phyloP scores from a whole-genome alignment of 2,797 vertebrate genomes.

The Neosalanx taihuensis region DNA sequence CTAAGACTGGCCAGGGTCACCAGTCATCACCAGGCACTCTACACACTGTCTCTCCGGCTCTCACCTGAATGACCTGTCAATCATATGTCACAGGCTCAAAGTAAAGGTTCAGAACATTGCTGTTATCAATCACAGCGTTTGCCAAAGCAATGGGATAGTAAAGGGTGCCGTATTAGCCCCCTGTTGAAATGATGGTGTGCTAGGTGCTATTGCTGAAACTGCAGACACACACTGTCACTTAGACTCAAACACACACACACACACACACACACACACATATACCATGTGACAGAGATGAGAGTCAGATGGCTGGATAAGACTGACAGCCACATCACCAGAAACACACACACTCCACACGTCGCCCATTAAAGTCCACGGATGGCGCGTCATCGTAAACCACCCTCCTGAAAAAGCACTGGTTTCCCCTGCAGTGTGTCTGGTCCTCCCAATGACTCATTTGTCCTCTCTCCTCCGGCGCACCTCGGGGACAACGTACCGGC shows the following conservation, averaged over 20 bases:
- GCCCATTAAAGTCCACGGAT: not conserved
- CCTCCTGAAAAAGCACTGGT: not conserved
- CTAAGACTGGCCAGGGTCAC: slow-evolving; percentile 11
- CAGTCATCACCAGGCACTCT: not conserved
- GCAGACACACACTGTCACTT: not conserved
- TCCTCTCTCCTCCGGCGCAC: not conserved
- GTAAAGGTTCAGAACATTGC: slow-evolving; percentile 26
- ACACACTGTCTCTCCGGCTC: slow-evolving; percentile 36
- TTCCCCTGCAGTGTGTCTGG: not conserved
- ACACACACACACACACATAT: not conserved
- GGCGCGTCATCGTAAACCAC: no score
- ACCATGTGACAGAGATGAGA: not conserved
- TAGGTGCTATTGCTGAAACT: no score
- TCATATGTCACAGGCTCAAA: slow-evolving; percentile 25
- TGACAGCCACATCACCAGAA: not conserved
- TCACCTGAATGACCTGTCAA: slow-evolving; percentile 42
- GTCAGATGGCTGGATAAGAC: not conserved
- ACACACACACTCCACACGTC: not conserved
- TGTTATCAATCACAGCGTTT: not conserved
- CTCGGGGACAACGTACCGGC: slow-evolving; percentile 7
- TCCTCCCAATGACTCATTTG: slow-evolving; percentile 17
- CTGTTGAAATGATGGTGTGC: no score
- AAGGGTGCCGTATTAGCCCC: no score
- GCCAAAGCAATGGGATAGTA: slow-evolving; percentile 4
- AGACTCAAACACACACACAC: not conserved